Base-by-base conservation (phyloP, 2,888 invertebrate genomes). In the Fabriciana adippe region DNA sequence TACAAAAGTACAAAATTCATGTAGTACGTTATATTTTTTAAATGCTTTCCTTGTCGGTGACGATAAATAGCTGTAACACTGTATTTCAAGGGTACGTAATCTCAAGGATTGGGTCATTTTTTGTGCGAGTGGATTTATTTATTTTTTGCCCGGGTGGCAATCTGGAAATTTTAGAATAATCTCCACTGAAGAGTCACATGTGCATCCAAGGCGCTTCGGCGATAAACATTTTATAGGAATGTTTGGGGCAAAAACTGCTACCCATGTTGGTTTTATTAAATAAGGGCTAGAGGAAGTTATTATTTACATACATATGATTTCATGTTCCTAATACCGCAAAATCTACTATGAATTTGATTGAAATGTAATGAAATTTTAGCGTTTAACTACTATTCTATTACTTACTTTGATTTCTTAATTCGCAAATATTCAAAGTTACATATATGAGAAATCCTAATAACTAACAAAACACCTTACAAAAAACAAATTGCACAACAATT, bases 171-270 rank as follows among this genome's bases (percentile, higher is more conserved):
- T 90, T 86, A 84, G 89, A 88, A 89, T 90, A 88, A 92, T 91
- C 90, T 89, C 81, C 78, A 79, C 79, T 85, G 84, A 85, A 87
- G 89, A 87, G 77, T 81, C 91, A 92, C 92, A 92, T 92, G 92
- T 91, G 91, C 81, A 70, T 70, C 74, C 79, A 76, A 71, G 61
- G 61, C 78, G 80, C 66, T 54, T 54, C 55, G 80, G 81, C 74
- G 92, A 92, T 92, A 92, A 92, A 92, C 91, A 92, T 92, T 92
- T 92, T 92, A 92, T 92, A 88, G 89, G 91, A 91, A 92, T 91
- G 88, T 89, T 70, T 79, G 80, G 81, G 82, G 87, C 90, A 92
- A 92, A 92, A 92, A 92, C 86, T 86, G 78, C 80, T 74, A 84
- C 83, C 90, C 90, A 89, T 91, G 91, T 89, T 82, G 84, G 81